A percentile compares a stretch with the other conserved stretches of the same genome.
These are phyloP conservation scores for Anomalospiza imberbis DNA, from an alignment of 2,797 vertebrate species.

Conservation along the genomic window DNA sequence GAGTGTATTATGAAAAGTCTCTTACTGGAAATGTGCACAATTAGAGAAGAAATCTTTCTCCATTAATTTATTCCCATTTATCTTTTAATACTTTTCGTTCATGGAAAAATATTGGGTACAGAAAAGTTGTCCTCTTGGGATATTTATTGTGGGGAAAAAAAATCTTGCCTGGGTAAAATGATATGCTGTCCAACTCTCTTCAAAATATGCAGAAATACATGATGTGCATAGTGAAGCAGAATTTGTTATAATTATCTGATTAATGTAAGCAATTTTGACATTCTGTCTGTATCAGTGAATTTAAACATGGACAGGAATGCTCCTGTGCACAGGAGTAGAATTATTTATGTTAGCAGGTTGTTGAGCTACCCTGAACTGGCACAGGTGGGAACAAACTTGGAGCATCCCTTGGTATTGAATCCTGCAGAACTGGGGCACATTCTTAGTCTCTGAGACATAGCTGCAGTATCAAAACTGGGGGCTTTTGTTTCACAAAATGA, in stretches of 20 bases:
- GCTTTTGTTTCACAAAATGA: background rate
- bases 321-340: background rate
- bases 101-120: background rate
- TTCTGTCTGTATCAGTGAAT: background rate
- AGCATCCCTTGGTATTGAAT: background rate
- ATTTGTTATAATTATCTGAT: background rate
- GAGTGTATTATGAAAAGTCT: background rate
- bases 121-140: background rate
- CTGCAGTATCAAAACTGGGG: fast-evolving
- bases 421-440: background rate
- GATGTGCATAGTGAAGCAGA: background rate
- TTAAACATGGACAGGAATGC: background rate
- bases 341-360: background rate
- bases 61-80: background rate
- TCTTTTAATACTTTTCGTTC: background rate
- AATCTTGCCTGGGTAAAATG: background rate
- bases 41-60: background rate
- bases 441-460: background rate
- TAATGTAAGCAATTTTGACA: background rate
- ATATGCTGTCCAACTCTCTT: background rate
- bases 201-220: background rate
- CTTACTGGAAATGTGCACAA: background rate
- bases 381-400: background rate
- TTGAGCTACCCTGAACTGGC: background rate
- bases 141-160: background rate